Percentiles rank a stretch among this genome's conserved stretches.
These are phyloP conservation scores for Gobionotothen gibberifrons DNA, from an alignment of 2,797 vertebrate genomes.

Conservation along the genomic window DNA sequence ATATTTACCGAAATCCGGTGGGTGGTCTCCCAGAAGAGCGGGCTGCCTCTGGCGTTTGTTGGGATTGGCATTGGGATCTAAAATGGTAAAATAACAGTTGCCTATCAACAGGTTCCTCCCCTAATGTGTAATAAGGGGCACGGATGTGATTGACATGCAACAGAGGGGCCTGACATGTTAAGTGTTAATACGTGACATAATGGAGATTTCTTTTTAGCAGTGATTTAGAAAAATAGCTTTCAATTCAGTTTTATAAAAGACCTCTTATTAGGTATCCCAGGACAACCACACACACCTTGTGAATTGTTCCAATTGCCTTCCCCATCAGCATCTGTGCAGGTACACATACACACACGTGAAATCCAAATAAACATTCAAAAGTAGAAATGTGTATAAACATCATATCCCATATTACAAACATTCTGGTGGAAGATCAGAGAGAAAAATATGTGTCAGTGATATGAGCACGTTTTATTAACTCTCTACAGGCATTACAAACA, in stretches of 20 bases:
- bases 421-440: slow-evolving; percentile 21
- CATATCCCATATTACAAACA: slow-evolving; percentile 29
- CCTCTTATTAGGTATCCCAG: slow-evolving; percentile 44
- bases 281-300: slow-evolving; percentile 81
- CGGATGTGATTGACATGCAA: slow-evolving; percentile 78
- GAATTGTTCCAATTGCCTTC: slow-evolving; percentile 89
- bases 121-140: slow-evolving; percentile 47
- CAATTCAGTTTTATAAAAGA: slow-evolving; percentile 15
- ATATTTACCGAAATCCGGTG: slow-evolving; percentile 92
- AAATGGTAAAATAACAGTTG: slow-evolving; percentile 45
- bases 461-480: slow-evolving; percentile 61
- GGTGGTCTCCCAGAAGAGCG: slow-evolving; percentile 93
- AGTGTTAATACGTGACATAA: slow-evolving; percentile 71
- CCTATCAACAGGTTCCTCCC: slow-evolving; percentile 43
- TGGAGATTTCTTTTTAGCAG: slow-evolving; percentile 75
- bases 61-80: slow-evolving; percentile 88
- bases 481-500: slow-evolving; percentile 50
- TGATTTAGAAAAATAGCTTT: slow-evolving; percentile 28
- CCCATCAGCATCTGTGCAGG: slow-evolving; percentile 87
- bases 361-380: slow-evolving; percentile 63
- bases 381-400: slow-evolving; percentile 31
- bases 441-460: slow-evolving; percentile 28
- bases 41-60: slow-evolving; percentile 96
- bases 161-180: slow-evolving; percentile 33
- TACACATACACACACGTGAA: slow-evolving; percentile 83